Percentiles rank a stretch among this genome's conserved stretches.
Evolutionary conservation across 2,113 vertebrate genomes (phyloP).

Genomic region (Amblyornis subalaris): DNA sequence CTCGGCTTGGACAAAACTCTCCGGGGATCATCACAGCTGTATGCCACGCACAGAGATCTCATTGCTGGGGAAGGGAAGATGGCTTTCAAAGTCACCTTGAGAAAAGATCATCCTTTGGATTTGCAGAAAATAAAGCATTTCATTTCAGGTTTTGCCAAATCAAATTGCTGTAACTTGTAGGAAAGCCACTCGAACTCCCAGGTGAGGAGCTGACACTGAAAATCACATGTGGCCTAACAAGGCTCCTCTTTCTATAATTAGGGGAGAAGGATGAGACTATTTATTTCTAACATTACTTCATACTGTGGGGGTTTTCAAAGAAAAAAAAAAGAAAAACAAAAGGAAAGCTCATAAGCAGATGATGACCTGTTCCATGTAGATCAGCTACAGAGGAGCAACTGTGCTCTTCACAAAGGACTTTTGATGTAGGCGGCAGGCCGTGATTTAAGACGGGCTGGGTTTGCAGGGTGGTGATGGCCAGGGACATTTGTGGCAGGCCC

Average conservation of each 20-base stretch:
- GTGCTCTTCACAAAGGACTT: conserved; percentile 43
- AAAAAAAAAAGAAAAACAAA: neutral
- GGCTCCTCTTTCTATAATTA: neutral
- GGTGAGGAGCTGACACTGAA: neutral
- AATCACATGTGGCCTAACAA: neutral
- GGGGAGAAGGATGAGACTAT: neutral
- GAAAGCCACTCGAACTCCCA: neutral
- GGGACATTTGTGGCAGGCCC: neutral
- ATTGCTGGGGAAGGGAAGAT: neutral
- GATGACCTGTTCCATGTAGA: conserved; percentile 22
- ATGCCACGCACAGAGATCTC: neutral
- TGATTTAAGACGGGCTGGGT: neutral
- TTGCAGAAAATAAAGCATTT: neutral
- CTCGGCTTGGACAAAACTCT: conserved; percentile 18
- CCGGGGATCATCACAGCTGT: neutral
- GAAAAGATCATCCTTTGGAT: neutral
- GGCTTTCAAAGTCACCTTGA: conserved; percentile 32
- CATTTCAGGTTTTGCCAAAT: neutral
- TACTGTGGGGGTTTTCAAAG: neutral
- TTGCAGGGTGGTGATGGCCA: neutral
- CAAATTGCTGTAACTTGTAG: neutral
- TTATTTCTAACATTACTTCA: conserved; percentile 2
- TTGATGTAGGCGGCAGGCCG: neutral
- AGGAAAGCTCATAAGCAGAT: neutral
- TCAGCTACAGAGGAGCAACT: conserved; percentile 24